Base-by-base conservation (phyloP, 2,113 vertebrate species). In the Gnathonemus longibarbis region DNA sequence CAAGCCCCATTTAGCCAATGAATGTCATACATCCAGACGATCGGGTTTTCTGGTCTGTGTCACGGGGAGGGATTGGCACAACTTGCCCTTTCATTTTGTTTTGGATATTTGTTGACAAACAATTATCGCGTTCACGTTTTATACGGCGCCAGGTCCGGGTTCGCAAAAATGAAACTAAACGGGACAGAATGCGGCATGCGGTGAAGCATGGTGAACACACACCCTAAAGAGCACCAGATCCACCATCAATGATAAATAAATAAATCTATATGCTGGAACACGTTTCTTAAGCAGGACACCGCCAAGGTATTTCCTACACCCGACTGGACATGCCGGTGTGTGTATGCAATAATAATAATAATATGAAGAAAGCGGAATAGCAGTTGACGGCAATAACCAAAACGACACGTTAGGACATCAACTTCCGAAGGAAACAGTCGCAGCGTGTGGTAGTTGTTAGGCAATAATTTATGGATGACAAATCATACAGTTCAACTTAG, bases 11-110 rank as follows among this genome's bases (percentile, higher is more conserved):
- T 77, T 77, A 39, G 74, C 74, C 31, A 42, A 42, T 80, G 74
- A 80, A 80, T 80, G 74, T 42, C 74, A 80, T 80, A 80, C 42
- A 80, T 80, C 74, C 74, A 80, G 74, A 80, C n/a, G 74, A 80
- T 80, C 35, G 74, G 31, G 74, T 80, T 80, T 19, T 80, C 35
- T 7, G 31, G 15, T 80, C 6, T 42, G 31, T 80, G 31, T 80
- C 35, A 6, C 10, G 35, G 74, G 35, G 5, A 19, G 74, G 62
- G 27, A 70, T 13, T 31, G 62, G 15, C 35, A 80, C 4, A 39
- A 80, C 35, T 42, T 80, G 35, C 74, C 11, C 74, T 80, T 80
- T 77, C 70, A 7, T 35, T 35, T 80, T 19, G n/a, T 19, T 77
- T 19, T 80, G 35, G 4, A 39, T 42, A 42, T 80, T 80, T 80